Base-by-base conservation (phyloP, 2,888 invertebrate genomes). In the Prenolepis imparis region DNA sequence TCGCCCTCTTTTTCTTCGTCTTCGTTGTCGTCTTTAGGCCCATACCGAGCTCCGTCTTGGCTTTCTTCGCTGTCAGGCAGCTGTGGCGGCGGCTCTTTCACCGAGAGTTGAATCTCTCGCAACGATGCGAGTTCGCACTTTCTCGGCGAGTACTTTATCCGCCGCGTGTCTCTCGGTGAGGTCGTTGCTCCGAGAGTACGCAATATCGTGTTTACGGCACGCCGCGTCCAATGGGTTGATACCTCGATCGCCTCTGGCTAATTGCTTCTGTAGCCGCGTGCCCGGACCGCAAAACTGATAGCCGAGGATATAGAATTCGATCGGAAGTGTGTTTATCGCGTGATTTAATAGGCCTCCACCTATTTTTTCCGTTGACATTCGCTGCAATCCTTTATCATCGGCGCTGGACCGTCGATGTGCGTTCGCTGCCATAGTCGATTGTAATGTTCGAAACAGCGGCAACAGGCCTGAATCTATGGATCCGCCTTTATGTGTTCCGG, bases 131-230 rank as follows among this genome's bases (percentile, higher is more conserved):
- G 92, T 48, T 91, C 86, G 90, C 41, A 93, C 94, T 89, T 89
- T 89, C 61, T 93, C 89, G n/a, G 90, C 88, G 15, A 95, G 86
- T 32, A 88, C 41, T 82, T 90, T 86, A 90, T 95, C 94, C 2
- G 94, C 95, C 73, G 87, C 85, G 85, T 94, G 91, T 64, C 94
- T 88, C 9, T n/a, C 67, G 0, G 85, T 44, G 72, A 88, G 83
- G 2, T 87, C 77, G 74, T 80, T 83, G 70, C 87, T 85, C 44
- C 82, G 66, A 15, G 87, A 87, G 66, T 91, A 90, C 0, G 86
- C 87, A 9, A 89, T 90, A 74, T 88, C 88, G 84, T 88, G 91
- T 52, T 87, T 70, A 78, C 86, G 87, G 59, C 91, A 91, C 24
- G 91, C 92, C 36, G 81, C 48, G 52, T 92, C 92, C 0, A 92